Evolutionary conservation across 2,113 vertebrate species (phyloP), one percentile per base, ranked within the genome.

Genomic region (Forbesichthys papilliferus): DNA sequence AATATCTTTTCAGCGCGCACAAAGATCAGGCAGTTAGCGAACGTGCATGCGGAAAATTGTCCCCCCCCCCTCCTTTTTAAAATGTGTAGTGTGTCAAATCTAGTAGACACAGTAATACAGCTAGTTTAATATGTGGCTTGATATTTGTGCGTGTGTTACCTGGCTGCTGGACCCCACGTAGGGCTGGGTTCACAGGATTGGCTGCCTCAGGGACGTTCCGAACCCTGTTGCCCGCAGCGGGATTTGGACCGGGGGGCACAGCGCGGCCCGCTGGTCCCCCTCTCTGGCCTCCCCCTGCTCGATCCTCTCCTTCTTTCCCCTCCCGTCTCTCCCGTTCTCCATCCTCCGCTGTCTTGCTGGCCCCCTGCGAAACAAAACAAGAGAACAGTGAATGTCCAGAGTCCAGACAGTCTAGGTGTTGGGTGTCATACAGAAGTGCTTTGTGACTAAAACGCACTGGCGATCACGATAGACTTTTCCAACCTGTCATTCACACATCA

Each of bases 231-330:
- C 94, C 95, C 34, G 57, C 97, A 74, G 0, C 94, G 85, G 81
- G 94, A 93, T 90, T 96, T 63, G 2, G 95, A 81, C 82, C 96
- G 27, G 0, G 93, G 63, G 70, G 96, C 86, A 42, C 89, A 88
- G 88, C 93, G 64, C 92, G 89, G 9, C 90, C 89, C 5, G 89
- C 91, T 0, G 84, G 90, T 9, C 95, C 94, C 57, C 95, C 93
- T 10, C 96, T 93, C 10, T 94, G 93, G 10, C 95, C 96, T 49
- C 87, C 89, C 12, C 94, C 95, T 80, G 95, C 94, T 75, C 96
- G 91, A 84, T 98, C 97, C 64, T 98, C 97, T 33, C 95, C 93
- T 48, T 98, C 96, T 47, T 98, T 96, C 7, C 78, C 91, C 64
- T 90, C 91, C 87, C 94, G 92, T 72, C 96, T 92, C 83, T 98